Evolutionary conservation across 2,888 invertebrate species (phyloP), one percentile per base, ranked within the genome.

Genomic region (Eurytoma californica): DNA sequence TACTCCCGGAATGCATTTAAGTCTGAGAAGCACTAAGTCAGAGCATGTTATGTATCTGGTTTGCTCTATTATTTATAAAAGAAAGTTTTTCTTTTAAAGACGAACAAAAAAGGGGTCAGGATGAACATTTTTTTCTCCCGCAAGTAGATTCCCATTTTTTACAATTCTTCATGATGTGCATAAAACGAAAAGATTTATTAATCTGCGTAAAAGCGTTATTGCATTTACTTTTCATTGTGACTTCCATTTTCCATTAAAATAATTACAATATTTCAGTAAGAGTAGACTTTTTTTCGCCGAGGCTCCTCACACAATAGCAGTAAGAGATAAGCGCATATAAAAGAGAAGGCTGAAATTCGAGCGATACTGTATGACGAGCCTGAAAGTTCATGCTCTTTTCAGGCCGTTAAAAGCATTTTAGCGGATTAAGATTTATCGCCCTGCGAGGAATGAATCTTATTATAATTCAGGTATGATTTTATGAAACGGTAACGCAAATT

Each of bases 361-460:
- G 14, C 18, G 39, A 39, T 5, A 28, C 13, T 30, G 5, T 24
- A 57, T 13, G 30, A 18, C 16, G 66, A 30, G 61, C 13, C n/a
- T 5, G 51, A 16, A 61, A 53, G 67, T 60, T 75, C 51, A 60
- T 75, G 51, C 20, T 60, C 49, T 51, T 60, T 58, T 58, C 60
- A 67, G 55, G 12, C 75, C 60, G 55, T 18, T 51, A 60, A 67
- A 75, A 67, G 60, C 67, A 53, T 67, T 75, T 67, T 18, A 75
- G 16, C 20, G 75, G 60, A 75, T 75, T 75, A 75, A 75, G 75
- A 75, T 75, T 68, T 68, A 75, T 75, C 58, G n/a, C 51, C n/a
- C 20, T 30, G 39, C 20, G 67, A 67, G 60, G 60, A 75, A 68
- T 75, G 68, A 75, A 75, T 61, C 60, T 75, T 75, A 75, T 75